phyloP scores from a whole-genome alignment of 2,888 invertebrate genomes.

The Gibbula magus region DNA sequence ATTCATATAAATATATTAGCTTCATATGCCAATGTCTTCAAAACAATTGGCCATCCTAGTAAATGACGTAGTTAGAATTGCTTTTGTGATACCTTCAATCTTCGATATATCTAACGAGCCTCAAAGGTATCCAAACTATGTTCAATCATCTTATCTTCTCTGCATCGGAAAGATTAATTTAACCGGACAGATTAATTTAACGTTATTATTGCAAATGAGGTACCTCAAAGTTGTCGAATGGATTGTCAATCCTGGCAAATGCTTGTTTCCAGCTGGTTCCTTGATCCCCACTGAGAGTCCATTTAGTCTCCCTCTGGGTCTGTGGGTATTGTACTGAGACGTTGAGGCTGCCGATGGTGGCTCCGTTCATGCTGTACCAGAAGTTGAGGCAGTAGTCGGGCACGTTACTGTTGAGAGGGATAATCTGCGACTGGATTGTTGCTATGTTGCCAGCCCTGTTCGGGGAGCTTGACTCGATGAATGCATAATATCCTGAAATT shows the following conservation, averaged over 20 bases:
- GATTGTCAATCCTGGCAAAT: conserved; percentile 45
- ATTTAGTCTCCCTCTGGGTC: conserved; percentile 26
- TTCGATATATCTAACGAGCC: too few relatives aligned
- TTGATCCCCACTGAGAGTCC: conserved; percentile 50
- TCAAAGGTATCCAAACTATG: too few relatives aligned
- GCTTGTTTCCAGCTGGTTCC: conserved; percentile 58
- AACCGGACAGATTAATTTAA: too few relatives aligned
- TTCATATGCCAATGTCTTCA: too few relatives aligned
- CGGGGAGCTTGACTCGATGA: conserved; percentile 61
- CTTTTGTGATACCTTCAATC: too few relatives aligned
- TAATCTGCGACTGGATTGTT: conserved; percentile 54
- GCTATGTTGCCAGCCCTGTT: conserved; percentile 73
- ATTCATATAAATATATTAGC: too few relatives aligned
- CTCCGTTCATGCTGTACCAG: conserved; percentile 71
- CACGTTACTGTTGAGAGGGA: conserved; percentile 38
- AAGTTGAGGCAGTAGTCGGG: conserved; percentile 62
- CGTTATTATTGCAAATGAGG: too few relatives aligned
- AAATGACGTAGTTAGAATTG: too few relatives aligned
- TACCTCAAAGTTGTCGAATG: conserved; percentile 53
- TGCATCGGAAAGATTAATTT: too few relatives aligned
- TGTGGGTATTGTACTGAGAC: conserved; percentile 45
- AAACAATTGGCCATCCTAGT: too few relatives aligned
- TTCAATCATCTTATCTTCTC: too few relatives aligned
- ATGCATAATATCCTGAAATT: conserved; percentile 60
- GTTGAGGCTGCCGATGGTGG: conserved; percentile 60